Evolutionary conservation across 2,888 invertebrate species (phyloP), one percentile per base, ranked within the genome.

Genomic region (Epicampocera succincta): DNA sequence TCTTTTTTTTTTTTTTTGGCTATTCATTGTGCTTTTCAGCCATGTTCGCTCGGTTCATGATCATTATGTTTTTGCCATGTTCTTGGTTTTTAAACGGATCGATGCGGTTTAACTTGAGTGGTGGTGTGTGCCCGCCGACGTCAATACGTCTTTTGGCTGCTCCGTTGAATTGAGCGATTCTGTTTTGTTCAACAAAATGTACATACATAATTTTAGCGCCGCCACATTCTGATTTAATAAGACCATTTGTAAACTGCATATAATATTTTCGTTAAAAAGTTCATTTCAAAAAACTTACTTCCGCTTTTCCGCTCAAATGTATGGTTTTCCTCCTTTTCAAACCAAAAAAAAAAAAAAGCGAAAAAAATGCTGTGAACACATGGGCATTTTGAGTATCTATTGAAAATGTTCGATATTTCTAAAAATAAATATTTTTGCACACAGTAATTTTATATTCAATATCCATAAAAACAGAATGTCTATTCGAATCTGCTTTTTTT

Each of bases 41-140:
- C 76, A 77, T 73, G 73, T 65, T 78, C 60, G 46, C 58, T 78
- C 60, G 54, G 78, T 79, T 77, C 81, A 77, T 77, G 77, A 74
- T 77, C 77, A 81, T 72, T 61, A 48, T 72, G 76, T 72, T 63
- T 48, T 54, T 42, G 11, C 48, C 58, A 33, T 56, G 52, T 56
- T 66, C 58, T 71, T 61, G 65, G 46, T 65, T 65, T 44, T 9
- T 38, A 33, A 33, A 12, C 42, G 33, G 54, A 8, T 54, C 56
- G 21, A 21, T 69, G 21, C 54, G 56, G 29, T 63, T 33, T 54
- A 61, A 54, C 19, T n/a, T 38, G 52, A 75, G 60, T 71, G 65
- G 21, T 61, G 54, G 15, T 44, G 44, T 44, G 44, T 33, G 12
- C 50, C 44, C 19, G 33, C 40, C 29, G 11, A 46, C 54, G 33